Evolutionary conservation across 1,140 invertebrate species (phyloP), one percentile per base, ranked within the genome.

Genomic region (Penaeus japonicus): DNA sequence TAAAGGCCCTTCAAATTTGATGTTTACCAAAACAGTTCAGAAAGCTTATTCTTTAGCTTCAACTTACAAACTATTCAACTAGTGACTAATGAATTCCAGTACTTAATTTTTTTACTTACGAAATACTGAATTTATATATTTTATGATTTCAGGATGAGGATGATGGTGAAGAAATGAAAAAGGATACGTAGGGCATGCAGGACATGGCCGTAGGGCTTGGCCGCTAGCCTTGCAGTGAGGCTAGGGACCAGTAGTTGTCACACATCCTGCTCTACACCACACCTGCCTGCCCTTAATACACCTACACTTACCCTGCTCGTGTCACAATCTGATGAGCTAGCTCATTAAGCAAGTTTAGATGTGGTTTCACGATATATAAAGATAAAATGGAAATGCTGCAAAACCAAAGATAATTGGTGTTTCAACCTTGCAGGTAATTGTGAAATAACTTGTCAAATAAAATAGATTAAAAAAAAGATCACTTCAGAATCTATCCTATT

Each of bases 141-240:
- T 70, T 70, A 17, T 70, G 15, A n/a, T 89, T 81, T 3, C 79
- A 89, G 85, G 90, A 90, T 83, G 90, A 90, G 53, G 90, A 90
- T 77, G 90, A 90, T 65, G 88, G 87, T 53, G 90, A 90, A 84
- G 87, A 90, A 78, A 89, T 89, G 85, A 90, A 90, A 57, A 90
- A 90, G 85, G 90, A 90, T 80, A 90, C 90, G 47, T 90, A 90
- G 90, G 85, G 85, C 77, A 78, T 78, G 53, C 27, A 65, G 79
- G 62, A 82, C 78, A n/a, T 87, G 39, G 70, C 12, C 75, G 62
- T 39, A 73, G 85, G 85, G 84, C 57, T 81, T 77, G 85, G 32
- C 85, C 78, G 81, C 85, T 82, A 82, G 78, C 65, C 65, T 57
- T 65, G 62, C 39, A 53, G 12, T n/a, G 70, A 62, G 57, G 59